Base-by-base conservation (phyloP, 2,888 invertebrate genomes). In the Cantharis nigra region DNA sequence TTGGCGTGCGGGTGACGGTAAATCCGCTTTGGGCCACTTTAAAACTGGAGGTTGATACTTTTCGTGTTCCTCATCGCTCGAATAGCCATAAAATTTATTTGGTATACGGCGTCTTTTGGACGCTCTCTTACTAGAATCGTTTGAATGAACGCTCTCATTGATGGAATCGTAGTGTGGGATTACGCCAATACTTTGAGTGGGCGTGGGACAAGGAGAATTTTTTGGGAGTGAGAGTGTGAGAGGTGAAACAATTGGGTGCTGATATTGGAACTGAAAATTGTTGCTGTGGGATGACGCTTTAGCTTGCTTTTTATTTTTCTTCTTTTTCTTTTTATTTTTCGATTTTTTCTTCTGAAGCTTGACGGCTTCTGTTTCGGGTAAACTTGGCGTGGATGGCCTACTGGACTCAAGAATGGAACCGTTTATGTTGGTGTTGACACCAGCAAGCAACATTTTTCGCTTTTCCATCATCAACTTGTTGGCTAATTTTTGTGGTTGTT, bases 81-180 rank as follows among this genome's bases (percentile, higher is more conserved):
- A 95, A 86, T 96, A 96, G 0, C 96, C 96, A 85, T 96, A 96
- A 86, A 96, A 96, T 85, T 94, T 94, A 85, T 96, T 96, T 0
- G 95, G 96, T 28, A 96, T 93, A 63, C 96, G 89, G 83, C 95
- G 91, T 78, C 96, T 91, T 87, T 96, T 96, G 0, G 96, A 96
- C 1, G 93, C 92, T 62, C 96, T 90, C 85, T 88, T 85, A 81
- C 93, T 94, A 16, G 88, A 92, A 83, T 94, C 94, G 5, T 90
- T 89, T 83, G 91, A 91, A 10, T 90, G 90, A 63, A 20, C 23
- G 3, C 30, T 16, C 9, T 70, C 71, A 11, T 11, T 28, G n/a
- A 23, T 81, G 80, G 69, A 70, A 18, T 16, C 69, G 26, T 65
- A 69, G 9, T 73, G 26, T 26, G 76, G 69, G 11, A 64, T 63